Conservation (phyloP, 2,113 vertebrate species). For the Cyrtonyx montezumae region DNA sequence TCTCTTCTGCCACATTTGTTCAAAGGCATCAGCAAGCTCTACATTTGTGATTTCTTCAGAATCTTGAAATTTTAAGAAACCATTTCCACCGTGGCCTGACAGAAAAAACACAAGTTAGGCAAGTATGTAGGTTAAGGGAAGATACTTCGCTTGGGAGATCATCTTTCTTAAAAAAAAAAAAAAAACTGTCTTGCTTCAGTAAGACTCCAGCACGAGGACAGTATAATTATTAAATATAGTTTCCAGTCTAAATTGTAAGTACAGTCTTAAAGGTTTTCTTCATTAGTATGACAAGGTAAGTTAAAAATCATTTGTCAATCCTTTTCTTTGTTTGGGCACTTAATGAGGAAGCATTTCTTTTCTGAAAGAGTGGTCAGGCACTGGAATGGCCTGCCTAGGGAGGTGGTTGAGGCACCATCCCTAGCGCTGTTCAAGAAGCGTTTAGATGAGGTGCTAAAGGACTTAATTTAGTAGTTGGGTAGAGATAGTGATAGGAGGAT, state of each 20-base stretch:
- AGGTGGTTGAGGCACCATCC: too few relatives aligned
- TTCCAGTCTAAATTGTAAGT: not conserved
- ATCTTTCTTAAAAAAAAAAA: not conserved
- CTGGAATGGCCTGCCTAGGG: too few relatives aligned
- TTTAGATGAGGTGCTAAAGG: too few relatives aligned
- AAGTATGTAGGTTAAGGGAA: not conserved
- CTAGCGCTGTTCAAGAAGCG: too few relatives aligned
- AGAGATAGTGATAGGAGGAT: too few relatives aligned
- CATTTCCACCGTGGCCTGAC: constrained; percentile 95
- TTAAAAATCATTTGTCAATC: not conserved
- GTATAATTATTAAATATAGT: too few relatives aligned
- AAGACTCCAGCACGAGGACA: not conserved
- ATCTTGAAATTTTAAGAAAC: constrained; percentile 99
- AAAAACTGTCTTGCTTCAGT: not conserved
- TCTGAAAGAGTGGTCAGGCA: too few relatives aligned
- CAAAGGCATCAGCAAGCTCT: constrained; percentile 96
- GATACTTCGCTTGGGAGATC: accelerated
- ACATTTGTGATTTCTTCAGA: constrained; percentile 99
- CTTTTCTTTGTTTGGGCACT: not conserved
- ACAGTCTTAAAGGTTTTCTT: not conserved
- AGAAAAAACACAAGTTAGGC: constrained; percentile 17
- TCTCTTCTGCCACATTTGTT: constrained; percentile 99
- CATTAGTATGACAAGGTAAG: not conserved
- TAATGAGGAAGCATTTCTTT: too few relatives aligned
- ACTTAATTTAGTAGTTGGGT: too few relatives aligned